phyloP scores from a whole-genome alignment of 2,797 vertebrate species.

The Peromyscus eremicus region DNA sequence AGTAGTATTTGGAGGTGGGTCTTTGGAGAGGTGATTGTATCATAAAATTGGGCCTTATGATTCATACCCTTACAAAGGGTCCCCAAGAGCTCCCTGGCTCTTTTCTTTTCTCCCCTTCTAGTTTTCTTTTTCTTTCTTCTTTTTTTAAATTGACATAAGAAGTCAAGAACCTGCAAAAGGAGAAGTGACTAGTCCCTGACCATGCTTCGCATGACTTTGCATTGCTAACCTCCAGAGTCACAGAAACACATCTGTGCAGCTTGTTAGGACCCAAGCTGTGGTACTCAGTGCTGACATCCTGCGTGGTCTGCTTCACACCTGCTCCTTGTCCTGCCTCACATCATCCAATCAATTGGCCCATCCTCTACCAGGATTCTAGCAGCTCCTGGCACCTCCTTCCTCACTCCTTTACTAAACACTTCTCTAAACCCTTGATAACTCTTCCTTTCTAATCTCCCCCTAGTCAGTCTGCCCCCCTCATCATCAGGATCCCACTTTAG shows the following conservation, averaged over 20 bases:
- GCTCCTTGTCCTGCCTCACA: no score
- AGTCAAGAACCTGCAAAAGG: neutral
- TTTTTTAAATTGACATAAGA: neutral
- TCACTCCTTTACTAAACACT: neutral
- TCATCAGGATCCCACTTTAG: neutral
- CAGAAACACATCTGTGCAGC: neutral
- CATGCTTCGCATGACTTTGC: neutral
- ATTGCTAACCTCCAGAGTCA: neutral
- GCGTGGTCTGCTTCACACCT: no score
- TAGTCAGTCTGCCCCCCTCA: neutral
- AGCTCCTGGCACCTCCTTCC: neutral
- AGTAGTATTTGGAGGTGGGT: neutral
- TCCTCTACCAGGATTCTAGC: no score
- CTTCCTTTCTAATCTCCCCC: neutral
- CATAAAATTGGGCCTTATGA: neutral
- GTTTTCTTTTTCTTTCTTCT: no score
- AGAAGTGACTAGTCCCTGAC: neutral
- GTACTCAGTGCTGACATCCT: neutral
- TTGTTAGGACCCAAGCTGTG: neutral
- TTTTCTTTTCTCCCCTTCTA: no score
- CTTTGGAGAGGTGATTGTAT: neutral
- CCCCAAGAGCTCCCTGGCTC: neutral
- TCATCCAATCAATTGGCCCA: neutral
- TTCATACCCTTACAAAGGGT: no score
- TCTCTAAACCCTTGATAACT: no score